Evolutionary conservation across 2,797 vertebrate species (phyloP).

Genomic region (Acrossocheilus wenchowensis): DNA sequence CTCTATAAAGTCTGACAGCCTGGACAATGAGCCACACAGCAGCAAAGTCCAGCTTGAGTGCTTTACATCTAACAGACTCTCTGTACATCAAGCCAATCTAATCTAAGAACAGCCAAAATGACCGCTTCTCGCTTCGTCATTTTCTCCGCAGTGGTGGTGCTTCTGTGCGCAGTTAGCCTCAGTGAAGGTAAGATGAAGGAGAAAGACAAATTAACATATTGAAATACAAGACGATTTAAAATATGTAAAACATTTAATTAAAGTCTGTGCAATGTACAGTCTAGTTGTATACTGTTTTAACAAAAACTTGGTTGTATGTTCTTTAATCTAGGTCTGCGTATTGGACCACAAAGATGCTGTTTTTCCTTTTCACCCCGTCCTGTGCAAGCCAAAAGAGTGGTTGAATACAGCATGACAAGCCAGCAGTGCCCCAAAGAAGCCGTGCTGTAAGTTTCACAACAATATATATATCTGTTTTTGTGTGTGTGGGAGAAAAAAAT

Average conservation of each 20-base stretch:
- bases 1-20: constrained; percentile 28
- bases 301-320: not conserved
- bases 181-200: constrained; percentile 71
- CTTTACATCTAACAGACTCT: not conserved
- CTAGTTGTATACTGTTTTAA: not conserved
- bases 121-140: constrained; percentile 69
- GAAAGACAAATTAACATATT: not conserved
- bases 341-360: constrained; percentile 72
- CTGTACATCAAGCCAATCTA: not conserved
- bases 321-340: constrained; percentile 55
- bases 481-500: not conserved
- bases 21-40: not conserved
- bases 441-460: constrained; percentile 69
- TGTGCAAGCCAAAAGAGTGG: constrained; percentile 51
- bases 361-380: constrained; percentile 54
- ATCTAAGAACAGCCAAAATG: constrained; percentile 59
- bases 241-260: not conserved
- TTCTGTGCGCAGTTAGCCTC: constrained; percentile 65
- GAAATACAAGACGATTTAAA: not conserved
- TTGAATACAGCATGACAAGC: constrained; percentile 68
- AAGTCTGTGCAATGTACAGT: not conserved
- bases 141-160: constrained; percentile 62
- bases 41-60: constrained; percentile 14
- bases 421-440: constrained; percentile 71
- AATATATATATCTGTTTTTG: not conserved